Percentiles rank a stretch among this genome's conserved stretches.
Evolutionary conservation across 1,140 invertebrate species (phyloP).

Genomic region (Trigoniulus corallinus): DNA sequence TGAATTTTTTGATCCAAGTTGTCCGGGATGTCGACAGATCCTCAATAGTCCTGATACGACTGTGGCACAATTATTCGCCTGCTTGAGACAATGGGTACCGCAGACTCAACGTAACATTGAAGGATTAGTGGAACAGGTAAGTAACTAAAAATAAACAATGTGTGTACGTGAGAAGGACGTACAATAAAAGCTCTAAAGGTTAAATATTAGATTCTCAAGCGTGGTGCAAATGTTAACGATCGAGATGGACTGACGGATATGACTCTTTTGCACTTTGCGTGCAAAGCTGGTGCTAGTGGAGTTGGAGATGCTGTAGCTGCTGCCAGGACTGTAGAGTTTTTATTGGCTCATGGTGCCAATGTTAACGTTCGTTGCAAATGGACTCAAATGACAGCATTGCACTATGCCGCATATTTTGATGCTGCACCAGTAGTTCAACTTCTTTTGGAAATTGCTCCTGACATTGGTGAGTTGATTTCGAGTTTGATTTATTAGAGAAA

Average conservation of each 20-base stretch:
- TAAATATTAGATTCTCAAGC: conserved; percentile 26
- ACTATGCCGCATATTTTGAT: conserved; percentile 39
- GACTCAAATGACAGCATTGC: conserved; percentile 38
- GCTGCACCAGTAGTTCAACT: conserved; percentile 31
- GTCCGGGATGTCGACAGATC: conserved; percentile 27
- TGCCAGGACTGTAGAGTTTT: conserved; percentile 18
- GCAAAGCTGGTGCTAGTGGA: conserved; percentile 35
- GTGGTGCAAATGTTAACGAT: conserved; percentile 32
- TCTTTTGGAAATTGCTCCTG: conserved; percentile 19
- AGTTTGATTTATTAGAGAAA: conserved; percentile 11
- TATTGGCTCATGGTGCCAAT: conserved; percentile 31
- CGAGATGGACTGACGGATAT: conserved; percentile 38
- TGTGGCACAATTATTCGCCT: conserved; percentile 33
- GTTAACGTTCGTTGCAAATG: conserved; percentile 33
- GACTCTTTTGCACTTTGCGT: conserved; percentile 37
- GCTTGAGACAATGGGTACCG: conserved; percentile 37
- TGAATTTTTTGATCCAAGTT: conserved; percentile 34
- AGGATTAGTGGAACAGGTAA: conserved; percentile 30
- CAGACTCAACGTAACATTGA: conserved; percentile 33
- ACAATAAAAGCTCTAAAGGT: neutral
- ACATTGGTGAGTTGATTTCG: neutral
- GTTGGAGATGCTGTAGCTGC: conserved; percentile 30
- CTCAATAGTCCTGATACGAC: conserved; percentile 25
- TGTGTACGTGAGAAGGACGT: too few relatives aligned
- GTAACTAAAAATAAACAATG: too few relatives aligned